Conservation (phyloP, 2,797 vertebrate species). For the Somateria mollissima region DNA sequence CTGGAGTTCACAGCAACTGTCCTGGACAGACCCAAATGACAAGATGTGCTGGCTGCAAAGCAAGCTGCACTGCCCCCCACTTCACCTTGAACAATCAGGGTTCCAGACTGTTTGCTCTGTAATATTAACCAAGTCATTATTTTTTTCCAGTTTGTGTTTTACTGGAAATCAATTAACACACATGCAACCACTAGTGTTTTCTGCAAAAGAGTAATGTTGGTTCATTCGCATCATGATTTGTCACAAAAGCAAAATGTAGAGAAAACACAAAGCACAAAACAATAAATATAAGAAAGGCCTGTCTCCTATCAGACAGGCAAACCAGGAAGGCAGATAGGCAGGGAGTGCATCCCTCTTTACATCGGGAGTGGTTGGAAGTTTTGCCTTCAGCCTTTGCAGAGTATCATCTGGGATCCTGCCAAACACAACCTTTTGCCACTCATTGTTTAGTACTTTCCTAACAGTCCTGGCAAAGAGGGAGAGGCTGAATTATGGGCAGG, state of each 20-base stretch:
- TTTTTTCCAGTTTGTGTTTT: background rate
- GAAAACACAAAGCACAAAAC: background rate
- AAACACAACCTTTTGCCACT: background rate
- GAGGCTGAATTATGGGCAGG: constrained; percentile 37
- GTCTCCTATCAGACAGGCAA: background rate
- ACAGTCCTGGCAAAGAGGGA: background rate
- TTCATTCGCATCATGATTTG: background rate
- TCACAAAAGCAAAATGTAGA: background rate
- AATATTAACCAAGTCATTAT: background rate
- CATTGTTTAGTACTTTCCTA: background rate
- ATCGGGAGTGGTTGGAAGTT: background rate
- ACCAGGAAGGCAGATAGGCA: background rate
- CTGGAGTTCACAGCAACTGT: background rate
- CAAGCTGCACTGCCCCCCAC: background rate
- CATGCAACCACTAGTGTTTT: background rate
- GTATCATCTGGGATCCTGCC: background rate
- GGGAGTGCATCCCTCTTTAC: background rate
- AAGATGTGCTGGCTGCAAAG: background rate
- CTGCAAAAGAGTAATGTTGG: background rate
- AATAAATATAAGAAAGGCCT: background rate
- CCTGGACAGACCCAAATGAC: background rate
- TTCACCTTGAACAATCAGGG: background rate
- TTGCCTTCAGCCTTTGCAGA: background rate
- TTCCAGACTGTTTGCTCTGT: background rate
- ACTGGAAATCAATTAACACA: background rate